A percentile compares a stretch with the other conserved stretches of the same genome.
phyloP scores from a whole-genome alignment of 2,888 invertebrate species.

The Actias luna region DNA sequence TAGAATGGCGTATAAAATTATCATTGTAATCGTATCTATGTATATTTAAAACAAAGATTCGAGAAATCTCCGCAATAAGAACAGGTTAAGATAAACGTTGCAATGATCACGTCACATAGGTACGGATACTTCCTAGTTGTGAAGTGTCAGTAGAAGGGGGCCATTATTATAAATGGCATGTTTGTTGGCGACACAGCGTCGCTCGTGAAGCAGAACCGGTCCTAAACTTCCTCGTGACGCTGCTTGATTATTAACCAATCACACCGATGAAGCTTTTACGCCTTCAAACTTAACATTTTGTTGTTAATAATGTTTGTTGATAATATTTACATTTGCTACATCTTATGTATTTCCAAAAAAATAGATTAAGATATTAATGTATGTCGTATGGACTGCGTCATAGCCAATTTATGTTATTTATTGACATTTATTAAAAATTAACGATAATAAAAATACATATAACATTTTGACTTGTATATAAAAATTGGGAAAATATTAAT shows the following conservation, averaged over 20 bases:
- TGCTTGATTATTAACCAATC: conserved; percentile 52
- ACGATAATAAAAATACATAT: not conserved
- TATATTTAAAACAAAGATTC: conserved; percentile 35
- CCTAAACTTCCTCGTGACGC: conserved; percentile 64
- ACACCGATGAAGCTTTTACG: not conserved
- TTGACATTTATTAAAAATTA: not conserved
- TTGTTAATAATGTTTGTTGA: not conserved
- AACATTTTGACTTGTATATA: not conserved
- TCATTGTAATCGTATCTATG: not conserved
- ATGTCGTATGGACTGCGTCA: no score
- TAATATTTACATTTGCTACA: not conserved
- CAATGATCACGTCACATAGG: conserved; percentile 49
- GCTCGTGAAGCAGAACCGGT: conserved; percentile 59
- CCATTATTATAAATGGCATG: conserved; percentile 69
- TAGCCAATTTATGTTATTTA: no score
- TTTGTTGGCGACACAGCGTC: conserved; percentile 58
- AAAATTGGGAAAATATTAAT: no score
- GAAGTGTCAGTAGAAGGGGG: conserved; percentile 51
- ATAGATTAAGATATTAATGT: not conserved
- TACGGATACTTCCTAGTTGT: conserved; percentile 57
- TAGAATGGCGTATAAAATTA: not conserved
- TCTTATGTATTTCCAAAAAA: not conserved
- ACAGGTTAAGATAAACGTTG: conserved; percentile 44
- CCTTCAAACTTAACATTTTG: not conserved
- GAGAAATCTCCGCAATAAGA: conserved; percentile 42